phyloP scores from a whole-genome alignment of 2,888 invertebrate species.

The Phorcus lineatus region DNA sequence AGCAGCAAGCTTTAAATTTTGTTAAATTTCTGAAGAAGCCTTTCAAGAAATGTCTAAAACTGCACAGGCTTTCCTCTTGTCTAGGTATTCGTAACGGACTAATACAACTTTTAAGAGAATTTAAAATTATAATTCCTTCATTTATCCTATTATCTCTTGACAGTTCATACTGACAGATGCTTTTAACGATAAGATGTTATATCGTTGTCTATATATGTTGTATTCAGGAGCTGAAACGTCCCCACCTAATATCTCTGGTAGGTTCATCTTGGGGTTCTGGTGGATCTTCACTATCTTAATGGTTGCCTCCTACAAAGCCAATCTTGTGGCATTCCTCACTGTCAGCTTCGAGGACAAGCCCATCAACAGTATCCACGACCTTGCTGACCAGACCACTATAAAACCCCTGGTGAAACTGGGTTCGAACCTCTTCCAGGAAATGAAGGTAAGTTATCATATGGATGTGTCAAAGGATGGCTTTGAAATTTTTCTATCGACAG shows the following conservation, averaged over 20 bases:
- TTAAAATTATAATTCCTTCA: no score
- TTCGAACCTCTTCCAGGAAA: slow-evolving; percentile 42
- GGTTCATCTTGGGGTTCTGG: slow-evolving; percentile 49
- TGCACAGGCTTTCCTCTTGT: no score
- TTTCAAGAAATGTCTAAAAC: no score
- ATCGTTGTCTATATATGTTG: no score
- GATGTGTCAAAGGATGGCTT: neutral
- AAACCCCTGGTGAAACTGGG: slow-evolving; percentile 49
- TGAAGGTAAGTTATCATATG: slow-evolving; percentile 36
- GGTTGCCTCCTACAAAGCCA: slow-evolving; percentile 51
- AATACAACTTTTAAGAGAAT: no score
- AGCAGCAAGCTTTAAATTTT: no score
- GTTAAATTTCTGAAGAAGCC: no score
- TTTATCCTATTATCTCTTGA: no score
- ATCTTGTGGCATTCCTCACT: slow-evolving; percentile 52
- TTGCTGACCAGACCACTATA: slow-evolving; percentile 41
- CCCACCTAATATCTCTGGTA: slow-evolving; percentile 42
- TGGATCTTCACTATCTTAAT: slow-evolving; percentile 55
- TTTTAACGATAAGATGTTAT: no score
- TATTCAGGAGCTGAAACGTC: slow-evolving; percentile 35
- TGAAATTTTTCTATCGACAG: no score
- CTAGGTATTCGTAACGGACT: no score
- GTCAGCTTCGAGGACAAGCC: slow-evolving; percentile 42
- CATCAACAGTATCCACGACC: slow-evolving; percentile 47
- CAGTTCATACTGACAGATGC: no score